phyloP scores from a whole-genome alignment of 2,888 invertebrate species.

The Anoplius nigerrimus region DNA sequence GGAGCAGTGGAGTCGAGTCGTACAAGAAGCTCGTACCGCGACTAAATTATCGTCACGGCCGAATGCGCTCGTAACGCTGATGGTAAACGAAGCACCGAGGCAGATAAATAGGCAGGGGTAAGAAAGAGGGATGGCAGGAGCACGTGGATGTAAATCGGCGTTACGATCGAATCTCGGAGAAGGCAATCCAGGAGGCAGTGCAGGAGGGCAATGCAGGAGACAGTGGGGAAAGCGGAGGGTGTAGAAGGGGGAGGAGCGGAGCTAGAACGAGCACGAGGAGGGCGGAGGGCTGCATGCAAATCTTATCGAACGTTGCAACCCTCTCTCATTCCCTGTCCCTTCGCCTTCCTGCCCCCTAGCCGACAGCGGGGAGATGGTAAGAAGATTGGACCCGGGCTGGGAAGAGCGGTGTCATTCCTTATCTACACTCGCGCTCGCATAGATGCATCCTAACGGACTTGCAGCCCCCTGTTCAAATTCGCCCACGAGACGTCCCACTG shows the following conservation, averaged over 20 bases:
- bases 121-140: slow-evolving; percentile 27
- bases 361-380: slow-evolving; percentile 54
- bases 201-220: background rate
- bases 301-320: slow-evolving; percentile 51
- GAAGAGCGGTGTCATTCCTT: slow-evolving; percentile 64
- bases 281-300: slow-evolving; percentile 45
- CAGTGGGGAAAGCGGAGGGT: slow-evolving; percentile 12
- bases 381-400: slow-evolving; percentile 56
- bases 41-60: slow-evolving; percentile 15
- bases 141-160: slow-evolving; percentile 53
- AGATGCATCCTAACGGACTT: slow-evolving; percentile 65
- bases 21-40: too few species aligned
- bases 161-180: slow-evolving; percentile 42
- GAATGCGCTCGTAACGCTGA: slow-evolving; percentile 13
- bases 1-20: background rate
- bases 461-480: slow-evolving; percentile 23
- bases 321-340: background rate
- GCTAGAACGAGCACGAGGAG: slow-evolving; percentile 14
- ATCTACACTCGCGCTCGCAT: slow-evolving; percentile 63
- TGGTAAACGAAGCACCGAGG: slow-evolving; percentile 30
- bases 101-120: slow-evolving; percentile 25
- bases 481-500: slow-evolving; percentile 26
- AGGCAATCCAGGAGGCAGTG: background rate
- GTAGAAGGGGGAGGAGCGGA: slow-evolving; percentile 13
- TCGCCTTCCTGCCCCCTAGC: background rate